These are phyloP conservation scores for Todus mexicanus DNA, from an alignment of 2,797 vertebrate species.

Conservation along the genomic window DNA sequence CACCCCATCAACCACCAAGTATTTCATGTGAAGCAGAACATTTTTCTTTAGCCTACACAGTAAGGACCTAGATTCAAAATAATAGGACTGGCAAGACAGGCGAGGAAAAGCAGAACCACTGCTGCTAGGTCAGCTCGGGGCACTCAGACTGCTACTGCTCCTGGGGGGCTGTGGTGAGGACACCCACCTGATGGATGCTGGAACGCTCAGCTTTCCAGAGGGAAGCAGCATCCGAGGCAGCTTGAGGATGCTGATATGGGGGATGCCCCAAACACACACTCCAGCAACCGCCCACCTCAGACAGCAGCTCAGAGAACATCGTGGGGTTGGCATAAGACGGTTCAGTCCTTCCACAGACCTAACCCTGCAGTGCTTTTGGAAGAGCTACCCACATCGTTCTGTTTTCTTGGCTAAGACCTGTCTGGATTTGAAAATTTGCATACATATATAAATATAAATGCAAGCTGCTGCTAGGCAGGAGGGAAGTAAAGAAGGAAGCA, in stretches of 20 bases:
- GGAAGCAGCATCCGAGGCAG: neutral
- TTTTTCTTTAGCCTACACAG: neutral
- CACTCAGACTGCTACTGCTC: neutral
- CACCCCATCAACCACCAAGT: neutral
- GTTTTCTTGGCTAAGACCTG: neutral
- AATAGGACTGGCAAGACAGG: neutral
- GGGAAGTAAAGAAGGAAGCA: conserved; percentile 45
- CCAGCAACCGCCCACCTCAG: neutral
- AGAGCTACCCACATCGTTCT: neutral
- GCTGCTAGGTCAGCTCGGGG: neutral
- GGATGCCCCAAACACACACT: neutral
- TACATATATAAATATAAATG: neutral
- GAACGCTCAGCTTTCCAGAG: neutral
- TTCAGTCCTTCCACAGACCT: neutral
- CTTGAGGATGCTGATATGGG: neutral
- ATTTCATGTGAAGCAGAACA: neutral
- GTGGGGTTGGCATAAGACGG: neutral
- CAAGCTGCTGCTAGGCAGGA: neutral
- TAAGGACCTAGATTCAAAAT: neutral
- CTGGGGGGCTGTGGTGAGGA: neutral
- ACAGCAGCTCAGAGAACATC: neutral
- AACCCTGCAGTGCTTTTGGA: neutral
- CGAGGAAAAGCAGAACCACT: neutral
- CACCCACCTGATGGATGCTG: neutral
- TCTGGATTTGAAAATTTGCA: neutral